Evolutionary conservation across 1,140 invertebrate species (phyloP).

Genomic region (Augochlora pura): DNA sequence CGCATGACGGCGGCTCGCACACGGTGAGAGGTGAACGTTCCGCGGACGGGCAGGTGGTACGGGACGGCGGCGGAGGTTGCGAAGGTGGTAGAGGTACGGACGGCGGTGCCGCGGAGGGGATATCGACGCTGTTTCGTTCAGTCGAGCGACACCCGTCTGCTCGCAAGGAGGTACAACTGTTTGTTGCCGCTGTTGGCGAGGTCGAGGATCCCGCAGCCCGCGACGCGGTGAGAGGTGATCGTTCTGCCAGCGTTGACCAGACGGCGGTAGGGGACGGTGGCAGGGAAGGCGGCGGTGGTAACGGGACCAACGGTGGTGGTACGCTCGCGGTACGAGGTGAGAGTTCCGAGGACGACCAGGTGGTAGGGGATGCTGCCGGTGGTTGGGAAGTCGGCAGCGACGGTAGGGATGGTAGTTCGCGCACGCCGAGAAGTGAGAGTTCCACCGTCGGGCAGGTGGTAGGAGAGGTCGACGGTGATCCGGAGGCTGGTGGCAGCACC

Average conservation of each 20-base stretch:
- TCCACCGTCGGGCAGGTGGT: conserved; percentile 75
- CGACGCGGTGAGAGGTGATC: no score
- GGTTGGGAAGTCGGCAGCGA: no score
- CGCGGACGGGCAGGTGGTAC: conserved; percentile 76
- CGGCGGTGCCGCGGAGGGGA: conserved; percentile 63
- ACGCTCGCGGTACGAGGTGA: no score
- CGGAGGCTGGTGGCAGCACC: conserved; percentile 77
- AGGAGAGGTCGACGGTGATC: conserved; percentile 78
- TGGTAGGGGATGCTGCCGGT: no score
- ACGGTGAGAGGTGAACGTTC: conserved; percentile 77
- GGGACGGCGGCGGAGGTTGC: conserved; percentile 77
- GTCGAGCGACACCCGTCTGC: conserved; percentile 77
- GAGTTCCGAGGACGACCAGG: no score
- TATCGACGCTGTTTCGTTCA: conserved; percentile 74
- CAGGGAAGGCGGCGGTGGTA: no score
- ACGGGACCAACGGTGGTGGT: no score
- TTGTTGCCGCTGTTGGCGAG: conserved; percentile 48
- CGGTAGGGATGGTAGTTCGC: conserved; percentile 12
- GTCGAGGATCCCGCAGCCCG: conserved; percentile 41
- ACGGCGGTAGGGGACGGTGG: no score
- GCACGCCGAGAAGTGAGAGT: conserved; percentile 78
- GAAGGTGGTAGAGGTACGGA: conserved; percentile 77
- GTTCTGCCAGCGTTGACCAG: no score
- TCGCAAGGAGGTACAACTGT: conserved; percentile 73
- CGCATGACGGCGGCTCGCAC: conserved; percentile 58